A percentile compares a stretch with the other conserved stretches of the same genome.
These are phyloP conservation scores for Auanema freiburgensis DNA, from an alignment of 2,888 invertebrate genomes.

Conservation along the genomic window DNA sequence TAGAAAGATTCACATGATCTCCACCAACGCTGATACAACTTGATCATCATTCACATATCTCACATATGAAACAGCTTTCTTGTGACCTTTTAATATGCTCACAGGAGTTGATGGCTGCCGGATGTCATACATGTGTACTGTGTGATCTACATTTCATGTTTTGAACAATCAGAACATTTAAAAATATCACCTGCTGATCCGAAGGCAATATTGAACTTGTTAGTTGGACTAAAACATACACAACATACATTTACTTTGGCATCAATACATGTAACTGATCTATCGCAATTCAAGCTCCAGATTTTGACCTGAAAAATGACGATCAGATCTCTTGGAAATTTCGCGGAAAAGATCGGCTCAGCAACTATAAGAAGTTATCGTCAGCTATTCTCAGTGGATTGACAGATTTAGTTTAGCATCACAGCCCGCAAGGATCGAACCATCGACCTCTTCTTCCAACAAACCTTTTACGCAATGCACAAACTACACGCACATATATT, in stretches of 20 bases:
- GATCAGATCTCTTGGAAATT: background rate
- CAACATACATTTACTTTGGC: conserved; percentile 94
- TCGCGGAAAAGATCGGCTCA: background rate
- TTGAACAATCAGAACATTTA: background rate
- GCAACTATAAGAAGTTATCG: conserved; percentile 10
- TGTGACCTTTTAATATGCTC: conserved; percentile 82
- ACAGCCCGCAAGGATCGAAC: conserved; percentile 15
- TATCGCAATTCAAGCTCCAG: conserved; percentile 85
- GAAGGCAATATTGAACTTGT: conserved; percentile 85
- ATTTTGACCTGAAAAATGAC: conserved; percentile 74
- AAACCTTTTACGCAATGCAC: background rate
- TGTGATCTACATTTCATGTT: conserved; percentile 74
- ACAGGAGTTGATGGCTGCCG: conserved; percentile 81
- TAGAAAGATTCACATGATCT: background rate
- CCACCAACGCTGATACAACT: conserved; percentile 78
- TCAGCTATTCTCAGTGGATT: conserved; percentile 25
- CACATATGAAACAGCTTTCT: conserved; percentile 91
- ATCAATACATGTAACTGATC: conserved; percentile 83
- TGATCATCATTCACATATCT: conserved; percentile 83
- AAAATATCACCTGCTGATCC: conserved; percentile 76
- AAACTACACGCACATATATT: background rate
- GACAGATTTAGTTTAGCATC: conserved; percentile 26
- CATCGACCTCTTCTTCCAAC: background rate
- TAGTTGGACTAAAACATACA: conserved; percentile 84
- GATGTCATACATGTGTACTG: conserved; percentile 92